Base-by-base conservation (phyloP, 2,888 invertebrate species). In the Lasiommata megera region DNA sequence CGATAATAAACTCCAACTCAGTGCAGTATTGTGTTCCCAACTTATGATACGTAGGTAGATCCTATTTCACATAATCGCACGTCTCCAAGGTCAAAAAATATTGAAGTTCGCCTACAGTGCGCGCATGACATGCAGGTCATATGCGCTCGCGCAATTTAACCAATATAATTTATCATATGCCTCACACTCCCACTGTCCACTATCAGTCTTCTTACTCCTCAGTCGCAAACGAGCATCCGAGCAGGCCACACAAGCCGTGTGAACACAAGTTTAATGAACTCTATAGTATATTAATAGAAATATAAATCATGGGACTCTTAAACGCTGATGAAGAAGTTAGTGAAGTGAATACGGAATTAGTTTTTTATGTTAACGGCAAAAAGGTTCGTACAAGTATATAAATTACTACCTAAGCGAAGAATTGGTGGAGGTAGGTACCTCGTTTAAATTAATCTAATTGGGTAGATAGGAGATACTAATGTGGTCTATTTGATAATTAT, bases 341-440 rank as follows among this genome's bases (percentile, higher is more conserved):
- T 54, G 79, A 81, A 38, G 70, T 81, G 52, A 67, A 69, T 51
- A 77, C 79, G 3, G 81, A 82, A 61, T 73, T 88, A 72, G 87
- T 88, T 53, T 88, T 92, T 71, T 93, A 80, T 69, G 91, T 90
- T 5, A 91, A 91, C 66, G 87, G 91, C 52, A 90, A 89, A 64
- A 91, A 88, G 88, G 91, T 90, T 67, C 62, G 77, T 71, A 38
- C 28, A 29, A n/a, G 5, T 29, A 12, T 17, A 12, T 17, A 34
- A 18, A 9, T 12, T n/a, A 8, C 11, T 34, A 34, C 1, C 11
- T 11, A 11, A 11, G 9, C 11, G 11, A 34, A 6, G 7, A 31
- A 1, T 31, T 23, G 23, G 23, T 23, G 23, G 2, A 5, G 23
- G 23, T 23, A 23, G 5, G n/a, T n/a, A n/a, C n/a, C n/a, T n/a